Conservation (phyloP, 1,140 invertebrate genomes). For the Habropoda laboriosa region DNA sequence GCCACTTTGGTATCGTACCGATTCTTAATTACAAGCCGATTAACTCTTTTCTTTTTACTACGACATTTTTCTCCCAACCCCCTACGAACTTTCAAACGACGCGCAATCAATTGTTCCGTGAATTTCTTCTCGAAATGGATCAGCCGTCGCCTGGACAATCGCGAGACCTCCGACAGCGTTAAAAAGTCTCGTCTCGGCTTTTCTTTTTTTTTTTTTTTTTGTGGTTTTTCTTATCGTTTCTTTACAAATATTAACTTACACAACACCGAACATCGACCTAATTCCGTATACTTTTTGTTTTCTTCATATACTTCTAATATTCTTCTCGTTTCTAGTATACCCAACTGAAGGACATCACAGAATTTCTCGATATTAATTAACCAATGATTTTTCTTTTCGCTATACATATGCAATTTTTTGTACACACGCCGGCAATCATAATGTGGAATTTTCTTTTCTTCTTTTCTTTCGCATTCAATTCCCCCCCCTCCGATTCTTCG, state of each 20-base stretch:
- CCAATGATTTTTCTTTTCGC: constrained; percentile 47
- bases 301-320: constrained; percentile 59
- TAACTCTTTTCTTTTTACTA: constrained; percentile 37
- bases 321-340: constrained; percentile 72
- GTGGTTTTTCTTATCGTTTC: background rate
- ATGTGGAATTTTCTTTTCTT: constrained; percentile 61
- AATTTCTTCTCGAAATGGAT: constrained; percentile 23
- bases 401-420: constrained; percentile 35
- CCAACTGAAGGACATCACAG: constrained; percentile 81
- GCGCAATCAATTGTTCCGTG: constrained; percentile 21
- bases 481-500: constrained; percentile 22
- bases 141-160: constrained; percentile 46
- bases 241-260: constrained; percentile 69
- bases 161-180: constrained; percentile 37
- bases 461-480: constrained; percentile 39
- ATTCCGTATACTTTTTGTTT: constrained; percentile 75
- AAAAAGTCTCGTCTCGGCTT: constrained; percentile 52
- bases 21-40: constrained; percentile 30
- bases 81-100: constrained; percentile 44
- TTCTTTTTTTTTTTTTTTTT: constrained; percentile 1
- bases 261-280: constrained; percentile 76
- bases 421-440: constrained; percentile 64
- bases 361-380: constrained; percentile 76
- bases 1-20: constrained; percentile 66
- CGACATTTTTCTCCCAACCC: constrained; percentile 48